These are phyloP conservation scores for Macropus fuliginosus DNA, from an alignment of 2,797 vertebrate species.

Conservation along the genomic window DNA sequence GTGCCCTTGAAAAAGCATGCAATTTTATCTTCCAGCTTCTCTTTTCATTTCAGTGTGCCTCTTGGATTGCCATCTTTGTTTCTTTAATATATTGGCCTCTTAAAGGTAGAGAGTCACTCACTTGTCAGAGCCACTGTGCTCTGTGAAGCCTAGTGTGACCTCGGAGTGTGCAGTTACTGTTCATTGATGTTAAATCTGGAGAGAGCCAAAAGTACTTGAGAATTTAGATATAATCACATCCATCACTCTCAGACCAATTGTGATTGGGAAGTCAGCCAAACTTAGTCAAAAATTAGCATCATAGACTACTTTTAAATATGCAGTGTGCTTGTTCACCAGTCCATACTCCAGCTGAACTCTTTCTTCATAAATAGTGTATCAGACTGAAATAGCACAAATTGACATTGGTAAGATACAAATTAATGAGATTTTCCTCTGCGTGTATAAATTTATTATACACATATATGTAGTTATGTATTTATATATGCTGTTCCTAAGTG, in stretches of 20 bases:
- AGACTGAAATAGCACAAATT: conserved; percentile 5
- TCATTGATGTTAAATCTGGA: neutral
- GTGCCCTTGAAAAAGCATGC: neutral
- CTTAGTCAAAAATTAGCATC: neutral
- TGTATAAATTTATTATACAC: neutral
- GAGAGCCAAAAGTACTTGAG: neutral
- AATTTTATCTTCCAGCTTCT: neutral
- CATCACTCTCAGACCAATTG: neutral
- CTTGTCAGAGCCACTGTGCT: neutral
- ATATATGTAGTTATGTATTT: conserved; percentile 11
- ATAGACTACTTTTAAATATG: neutral
- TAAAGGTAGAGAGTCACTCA: neutral
- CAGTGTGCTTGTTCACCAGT: neutral
- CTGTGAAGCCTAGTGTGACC: neutral
- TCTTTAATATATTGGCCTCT: neutral
- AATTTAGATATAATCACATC: neutral
- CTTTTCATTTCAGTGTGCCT: neutral
- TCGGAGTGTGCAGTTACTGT: neutral
- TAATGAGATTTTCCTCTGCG: neutral
- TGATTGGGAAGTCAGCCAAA: neutral
- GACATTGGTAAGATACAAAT: neutral
- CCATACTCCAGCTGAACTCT: neutral
- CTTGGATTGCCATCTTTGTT: neutral
- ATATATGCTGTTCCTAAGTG: neutral
- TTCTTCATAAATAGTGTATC: conserved; percentile 33